Evolutionary conservation across 1,140 invertebrate genomes (phyloP), one percentile per base, ranked within the genome.

Genomic region (Drosophila santomea): DNA sequence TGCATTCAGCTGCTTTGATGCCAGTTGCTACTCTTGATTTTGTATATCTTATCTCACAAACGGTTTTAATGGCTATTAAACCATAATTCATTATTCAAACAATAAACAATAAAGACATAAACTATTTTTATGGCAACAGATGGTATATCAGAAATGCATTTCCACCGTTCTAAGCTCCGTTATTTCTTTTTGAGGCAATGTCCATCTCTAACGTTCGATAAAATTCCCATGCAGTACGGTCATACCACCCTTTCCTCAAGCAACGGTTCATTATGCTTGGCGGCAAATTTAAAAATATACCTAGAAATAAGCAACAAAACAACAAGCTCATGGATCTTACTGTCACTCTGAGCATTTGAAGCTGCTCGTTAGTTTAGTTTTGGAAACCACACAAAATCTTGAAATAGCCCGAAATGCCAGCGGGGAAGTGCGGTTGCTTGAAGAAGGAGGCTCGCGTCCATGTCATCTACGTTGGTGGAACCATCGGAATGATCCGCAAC

Each of bases 401-500:
- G 4, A 57, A 63, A 60, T 45, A 12, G 7, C 48, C 4, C 25
- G 62, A 32, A 15, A 74, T 81, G 64, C 12, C 56, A 28, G 23
- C 12, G 3, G 4, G 6, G 1, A 62, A 43, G 17, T 74, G 67
- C 48, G 11, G n/a, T 23, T 74, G 62, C 36, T 32, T 39, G 7
- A 56, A 38, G 11, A 44, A 76, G 7, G 94, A 95, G 69, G 92
- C 93, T 4, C 92, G 93, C 59, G 95, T 97, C 2, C 93, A 97
- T 28, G 96, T 98, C 12, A 92, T 98, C 3, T 97, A 97, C 72
- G 97, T 96, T 0, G 97, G 97, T 2, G 97, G 97, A 1, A 97
- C 97, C 0, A 98, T 98, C 77, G 97, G 97, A n/a, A 98, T 98
- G 97, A 93, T 96, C 51, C 94, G 95, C 68, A 96, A 96, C 85